phyloP scores from a whole-genome alignment of 1,140 invertebrate species.

The Pogonomyrmex barbatus region DNA sequence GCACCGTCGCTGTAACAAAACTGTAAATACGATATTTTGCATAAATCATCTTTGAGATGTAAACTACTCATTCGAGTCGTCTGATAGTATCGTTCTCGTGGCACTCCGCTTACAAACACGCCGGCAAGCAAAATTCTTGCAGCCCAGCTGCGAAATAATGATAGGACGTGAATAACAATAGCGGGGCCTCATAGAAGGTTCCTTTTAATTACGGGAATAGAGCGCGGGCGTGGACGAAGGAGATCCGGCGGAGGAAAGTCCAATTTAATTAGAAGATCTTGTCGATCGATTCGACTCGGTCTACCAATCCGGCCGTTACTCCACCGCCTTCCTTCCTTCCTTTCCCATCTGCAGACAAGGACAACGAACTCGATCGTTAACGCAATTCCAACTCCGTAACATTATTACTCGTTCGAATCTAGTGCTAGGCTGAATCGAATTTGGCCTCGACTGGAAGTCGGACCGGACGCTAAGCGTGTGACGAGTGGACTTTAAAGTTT shows the following conservation, averaged over 20 bases:
- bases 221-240: conserved; percentile 45
- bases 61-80: conserved; percentile 36
- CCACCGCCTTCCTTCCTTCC: conserved; percentile 8
- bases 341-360: conserved; percentile 48
- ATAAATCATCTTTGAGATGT: conserved; percentile 16
- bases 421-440: conserved; percentile 71
- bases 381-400: conserved; percentile 74
- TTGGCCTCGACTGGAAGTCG: conserved; percentile 55
- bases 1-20: conserved; percentile 28
- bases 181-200: conserved; percentile 65
- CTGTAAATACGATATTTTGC: conserved; percentile 51
- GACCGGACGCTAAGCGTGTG: conserved; percentile 36
- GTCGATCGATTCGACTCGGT: conserved; percentile 71
- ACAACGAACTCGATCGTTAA: conserved; percentile 74
- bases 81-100: conserved; percentile 38
- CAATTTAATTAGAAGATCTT: conserved; percentile 77
- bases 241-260: conserved; percentile 53
- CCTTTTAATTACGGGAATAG: conserved; percentile 73
- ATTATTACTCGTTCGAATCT: conserved; percentile 73
- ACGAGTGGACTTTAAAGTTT: conserved; percentile 62
- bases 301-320: conserved; percentile 69
- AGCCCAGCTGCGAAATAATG: conserved; percentile 48
- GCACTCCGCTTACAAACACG: conserved; percentile 29
- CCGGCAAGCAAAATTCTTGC: conserved; percentile 40
- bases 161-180: conserved; percentile 54